Evolutionary conservation across 2,113 vertebrate species (phyloP).

Genomic region (Spea multiplicata): DNA sequence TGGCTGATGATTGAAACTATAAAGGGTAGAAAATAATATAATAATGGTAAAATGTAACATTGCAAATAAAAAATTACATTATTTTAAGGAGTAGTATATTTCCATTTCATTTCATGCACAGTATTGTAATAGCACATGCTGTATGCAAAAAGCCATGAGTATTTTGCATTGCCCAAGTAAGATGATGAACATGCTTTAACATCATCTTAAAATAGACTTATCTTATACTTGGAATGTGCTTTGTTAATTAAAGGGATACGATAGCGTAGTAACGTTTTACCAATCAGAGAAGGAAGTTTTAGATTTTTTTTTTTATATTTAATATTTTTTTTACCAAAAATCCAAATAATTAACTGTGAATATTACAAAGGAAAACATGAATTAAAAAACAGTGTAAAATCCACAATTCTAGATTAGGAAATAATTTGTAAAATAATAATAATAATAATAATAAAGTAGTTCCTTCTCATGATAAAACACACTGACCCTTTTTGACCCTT

Average conservation of each 20-base stretch:
- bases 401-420: too few relatives aligned
- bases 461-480: too few relatives aligned
- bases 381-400: too few relatives aligned
- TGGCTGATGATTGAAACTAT: background rate
- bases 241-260: background rate
- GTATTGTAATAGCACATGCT: conserved; percentile 9
- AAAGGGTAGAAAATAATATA: background rate
- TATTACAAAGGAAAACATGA: too few relatives aligned
- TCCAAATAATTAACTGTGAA: too few relatives aligned
- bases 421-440: too few relatives aligned
- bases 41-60: background rate
- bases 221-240: background rate
- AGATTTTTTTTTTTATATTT: too few relatives aligned
- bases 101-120: conserved; percentile 10
- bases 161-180: background rate
- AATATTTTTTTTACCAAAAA: too few relatives aligned
- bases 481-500: too few relatives aligned
- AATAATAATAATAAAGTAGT: too few relatives aligned
- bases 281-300: background rate
- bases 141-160: background rate
- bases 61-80: background rate
- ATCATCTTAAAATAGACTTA: background rate
- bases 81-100: background rate
- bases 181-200: conserved; percentile 14
- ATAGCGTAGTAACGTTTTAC: background rate